phyloP scores from a whole-genome alignment of 1,140 invertebrate species.

The Planococcus citri region DNA sequence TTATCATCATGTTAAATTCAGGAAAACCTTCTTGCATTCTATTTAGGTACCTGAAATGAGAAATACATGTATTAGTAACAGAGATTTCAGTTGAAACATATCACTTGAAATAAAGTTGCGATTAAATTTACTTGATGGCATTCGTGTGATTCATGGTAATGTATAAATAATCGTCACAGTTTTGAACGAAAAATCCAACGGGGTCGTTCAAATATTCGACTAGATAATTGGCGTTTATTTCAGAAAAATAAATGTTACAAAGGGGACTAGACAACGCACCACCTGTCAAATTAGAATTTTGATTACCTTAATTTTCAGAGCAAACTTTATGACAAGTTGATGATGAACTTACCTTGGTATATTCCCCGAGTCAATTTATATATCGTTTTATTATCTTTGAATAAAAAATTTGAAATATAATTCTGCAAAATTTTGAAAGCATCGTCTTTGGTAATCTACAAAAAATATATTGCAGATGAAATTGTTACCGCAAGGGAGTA shows the following conservation, averaged over 20 bases:
- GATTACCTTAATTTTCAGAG: background rate
- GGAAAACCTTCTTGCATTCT: slow-evolving; percentile 9
- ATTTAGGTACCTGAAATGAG: background rate
- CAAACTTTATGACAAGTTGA: background rate
- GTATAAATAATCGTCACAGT: slow-evolving; percentile 3
- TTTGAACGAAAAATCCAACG: background rate
- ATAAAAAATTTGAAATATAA: background rate
- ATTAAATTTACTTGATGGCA: background rate
- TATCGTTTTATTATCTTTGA: background rate
- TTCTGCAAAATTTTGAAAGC: slow-evolving; percentile 4
- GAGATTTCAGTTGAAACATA: background rate
- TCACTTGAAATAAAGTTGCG: background rate
- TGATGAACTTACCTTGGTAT: background rate
- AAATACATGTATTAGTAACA: background rate
- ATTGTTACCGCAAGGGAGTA: no score
- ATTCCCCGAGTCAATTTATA: background rate
- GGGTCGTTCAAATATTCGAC: background rate
- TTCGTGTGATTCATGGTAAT: background rate
- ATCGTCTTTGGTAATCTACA: background rate
- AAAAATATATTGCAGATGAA: no score
- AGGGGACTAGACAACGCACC: background rate
- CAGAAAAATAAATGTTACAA: background rate
- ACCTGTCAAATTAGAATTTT: background rate
- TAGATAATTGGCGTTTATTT: background rate
- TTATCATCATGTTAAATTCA: background rate